Base-by-base conservation (phyloP, 1,140 invertebrate genomes). In the Protaetia brevitarsis region DNA sequence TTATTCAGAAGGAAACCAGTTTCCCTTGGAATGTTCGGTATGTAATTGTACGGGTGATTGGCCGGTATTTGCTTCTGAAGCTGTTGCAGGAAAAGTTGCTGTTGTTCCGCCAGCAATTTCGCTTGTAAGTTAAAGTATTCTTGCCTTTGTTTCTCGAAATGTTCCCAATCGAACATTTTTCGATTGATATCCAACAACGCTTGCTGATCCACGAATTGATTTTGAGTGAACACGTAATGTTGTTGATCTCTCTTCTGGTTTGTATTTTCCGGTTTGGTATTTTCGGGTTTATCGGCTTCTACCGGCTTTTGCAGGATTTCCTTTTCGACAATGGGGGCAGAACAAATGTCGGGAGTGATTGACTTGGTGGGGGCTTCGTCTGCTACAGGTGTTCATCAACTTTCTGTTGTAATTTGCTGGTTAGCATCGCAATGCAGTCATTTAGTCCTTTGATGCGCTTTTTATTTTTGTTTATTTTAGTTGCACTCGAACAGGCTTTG, bases 351-450 rank as follows among this genome's bases (percentile, higher is more conserved):
- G 16, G 37, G 16, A 13, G 13, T 41, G 13, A 21, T 45, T 13
- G 10, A 45, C 4, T 3, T 13, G 23, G 0, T 16, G 41, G 41
- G 2, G 3, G 41, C 6, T 51, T 23, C n/a, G n/a, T n/a, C n/a
- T n/a, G n/a, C n/a, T n/a, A n/a, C n/a, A n/a, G n/a, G n/a, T n/a
- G n/a, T 0, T 63, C 26, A 3, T 63, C 62, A 5, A 51, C 19
- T 63, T 63, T 51, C 28, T 63, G 36, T 68, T 79, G 76, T 37
- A 82, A 69, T 73, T 83, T 83, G 36, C 79, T 81, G 0, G 81
- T 83, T 16, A 83, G 70, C 82, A 83, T 83, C 10, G 82, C 82
- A 27, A 83, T 83, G 72, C 82, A 83, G 72, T 82, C 82, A 71
- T 81, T 83, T 13, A 83, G 70, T 26, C 77, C 77, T 62, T 73